phyloP scores from a whole-genome alignment of 2,113 vertebrate genomes.

The Onychorhynchus coronatus region DNA sequence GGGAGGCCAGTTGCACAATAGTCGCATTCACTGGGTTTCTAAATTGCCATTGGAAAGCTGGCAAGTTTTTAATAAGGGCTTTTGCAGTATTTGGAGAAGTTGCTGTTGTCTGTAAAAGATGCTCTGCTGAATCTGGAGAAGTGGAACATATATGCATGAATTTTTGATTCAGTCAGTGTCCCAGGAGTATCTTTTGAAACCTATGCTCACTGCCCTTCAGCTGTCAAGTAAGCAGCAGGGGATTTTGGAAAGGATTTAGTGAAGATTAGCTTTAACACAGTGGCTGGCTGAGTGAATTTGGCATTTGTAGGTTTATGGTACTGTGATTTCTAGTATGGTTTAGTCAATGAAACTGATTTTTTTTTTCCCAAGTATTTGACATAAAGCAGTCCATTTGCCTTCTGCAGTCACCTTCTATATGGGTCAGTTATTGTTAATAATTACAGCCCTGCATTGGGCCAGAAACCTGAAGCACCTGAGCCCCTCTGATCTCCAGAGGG shows the following conservation, averaged over 20 bases:
- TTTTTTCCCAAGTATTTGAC: neutral
- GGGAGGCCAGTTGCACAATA: constrained; percentile 9
- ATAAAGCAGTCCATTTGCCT: neutral
- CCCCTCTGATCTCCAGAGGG: neutral
- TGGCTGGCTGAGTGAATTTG: neutral
- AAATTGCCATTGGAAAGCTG: neutral
- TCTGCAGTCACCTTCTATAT: neutral
- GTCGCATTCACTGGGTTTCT: constrained; percentile 14
- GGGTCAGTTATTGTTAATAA: neutral
- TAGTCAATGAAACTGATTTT: neutral
- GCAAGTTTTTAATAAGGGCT: neutral
- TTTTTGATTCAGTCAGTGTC: neutral
- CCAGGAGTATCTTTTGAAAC: neutral
- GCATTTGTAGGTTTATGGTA: neutral
- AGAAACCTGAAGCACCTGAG: neutral
- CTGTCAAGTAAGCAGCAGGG: neutral
- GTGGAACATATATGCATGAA: neutral
- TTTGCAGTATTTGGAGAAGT: neutral
- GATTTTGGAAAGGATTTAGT: neutral
- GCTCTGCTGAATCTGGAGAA: neutral
- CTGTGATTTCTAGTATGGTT: neutral
- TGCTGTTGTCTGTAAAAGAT: neutral
- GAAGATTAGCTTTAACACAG: neutral
- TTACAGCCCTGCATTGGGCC: neutral
- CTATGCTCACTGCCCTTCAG: neutral